Evolutionary conservation across 2,888 invertebrate genomes (phyloP).

Genomic region (Amiota communis): DNA sequence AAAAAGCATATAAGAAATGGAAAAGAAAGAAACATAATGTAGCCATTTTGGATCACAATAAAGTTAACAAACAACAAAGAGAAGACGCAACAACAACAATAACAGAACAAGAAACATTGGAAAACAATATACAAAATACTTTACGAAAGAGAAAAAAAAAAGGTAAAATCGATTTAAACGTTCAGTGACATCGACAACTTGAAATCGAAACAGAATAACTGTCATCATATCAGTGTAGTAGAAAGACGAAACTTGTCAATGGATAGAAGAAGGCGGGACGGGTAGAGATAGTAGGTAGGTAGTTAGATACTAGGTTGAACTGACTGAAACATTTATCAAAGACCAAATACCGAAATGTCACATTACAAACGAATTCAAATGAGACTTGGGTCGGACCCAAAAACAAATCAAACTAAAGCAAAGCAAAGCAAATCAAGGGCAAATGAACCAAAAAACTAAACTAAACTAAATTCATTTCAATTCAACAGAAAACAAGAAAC

Average conservation of each 20-base stretch:
- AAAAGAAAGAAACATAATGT: conserved; percentile 54
- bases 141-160: conserved; percentile 40
- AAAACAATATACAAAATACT: neutral
- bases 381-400: conserved; percentile 46
- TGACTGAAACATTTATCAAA: conserved; percentile 52
- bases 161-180: conserved; percentile 63
- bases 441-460: neutral
- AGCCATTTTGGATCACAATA: conserved; percentile 66
- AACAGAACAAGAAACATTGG: conserved; percentile 21
- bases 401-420: neutral
- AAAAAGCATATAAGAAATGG: conserved; percentile 37
- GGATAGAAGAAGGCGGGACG: neutral
- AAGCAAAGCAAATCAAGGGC: neutral
- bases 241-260: neutral
- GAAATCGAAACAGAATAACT: too few species aligned
- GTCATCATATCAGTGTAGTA: neutral
- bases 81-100: conserved; percentile 40
- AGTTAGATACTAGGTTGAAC: too few species aligned
- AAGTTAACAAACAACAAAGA: conserved; percentile 55
- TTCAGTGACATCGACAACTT: conserved; percentile 54
- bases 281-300: neutral
- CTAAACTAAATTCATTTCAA: neutral
- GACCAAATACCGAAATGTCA: conserved; percentile 53
- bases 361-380: conserved; percentile 67
- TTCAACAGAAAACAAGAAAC: neutral